Evolutionary conservation across 2,888 invertebrate genomes (phyloP).

Genomic region (Griposia aprilina): DNA sequence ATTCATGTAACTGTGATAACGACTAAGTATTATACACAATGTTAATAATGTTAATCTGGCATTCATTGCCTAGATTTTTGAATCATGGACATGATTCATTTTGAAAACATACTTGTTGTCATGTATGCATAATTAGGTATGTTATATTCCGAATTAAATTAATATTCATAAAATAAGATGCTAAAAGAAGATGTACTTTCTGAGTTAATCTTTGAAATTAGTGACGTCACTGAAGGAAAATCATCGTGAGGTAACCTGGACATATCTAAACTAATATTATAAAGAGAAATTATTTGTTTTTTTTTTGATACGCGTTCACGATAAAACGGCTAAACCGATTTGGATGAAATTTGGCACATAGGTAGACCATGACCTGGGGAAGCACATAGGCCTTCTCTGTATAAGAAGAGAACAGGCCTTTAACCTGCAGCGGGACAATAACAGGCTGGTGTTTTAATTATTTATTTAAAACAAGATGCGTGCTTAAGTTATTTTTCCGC

Average conservation of each 20-base stretch:
- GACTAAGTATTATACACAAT: neutral
- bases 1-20: slow-evolving; percentile 43
- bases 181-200: neutral
- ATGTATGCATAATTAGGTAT: neutral
- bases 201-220: neutral
- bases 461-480: neutral
- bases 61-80: slow-evolving; percentile 14
- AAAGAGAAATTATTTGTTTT: no score
- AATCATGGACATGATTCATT: slow-evolving; percentile 15
- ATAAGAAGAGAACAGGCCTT: neutral
- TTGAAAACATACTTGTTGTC: neutral
- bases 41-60: slow-evolving; percentile 34
- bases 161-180: neutral
- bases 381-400: neutral
- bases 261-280: no score
- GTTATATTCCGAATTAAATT: neutral
- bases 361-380: no score
- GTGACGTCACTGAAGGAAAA: neutral
- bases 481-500: neutral
- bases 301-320: no score
- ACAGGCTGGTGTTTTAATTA: neutral
- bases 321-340: no score
- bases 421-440: neutral
- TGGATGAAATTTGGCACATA: no score
- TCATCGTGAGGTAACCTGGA: neutral